These are phyloP conservation scores for Syrrhaptes paradoxus DNA, from an alignment of 2,113 vertebrate genomes.

Conservation along the genomic window DNA sequence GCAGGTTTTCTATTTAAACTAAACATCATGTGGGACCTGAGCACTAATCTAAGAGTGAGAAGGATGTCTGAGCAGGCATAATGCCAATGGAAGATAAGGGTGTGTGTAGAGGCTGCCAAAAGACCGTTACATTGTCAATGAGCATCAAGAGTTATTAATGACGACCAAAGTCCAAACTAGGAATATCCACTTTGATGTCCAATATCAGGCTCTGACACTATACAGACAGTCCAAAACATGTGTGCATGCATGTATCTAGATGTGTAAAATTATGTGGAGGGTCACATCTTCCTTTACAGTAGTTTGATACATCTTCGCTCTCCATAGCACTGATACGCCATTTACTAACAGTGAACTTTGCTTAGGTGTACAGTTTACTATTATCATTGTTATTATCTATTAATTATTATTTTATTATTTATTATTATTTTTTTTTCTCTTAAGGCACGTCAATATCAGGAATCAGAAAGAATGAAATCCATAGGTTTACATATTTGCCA, in stretches of 20 bases:
- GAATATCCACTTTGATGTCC: neutral
- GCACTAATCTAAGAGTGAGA: neutral
- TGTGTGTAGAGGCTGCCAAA: neutral
- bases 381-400: neutral
- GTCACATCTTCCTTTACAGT: neutral
- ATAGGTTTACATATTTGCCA: neutral
- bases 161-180: neutral
- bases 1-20: neutral
- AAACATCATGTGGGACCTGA: neutral
- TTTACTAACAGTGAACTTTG: neutral
- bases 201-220: neutral
- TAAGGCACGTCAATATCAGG: neutral
- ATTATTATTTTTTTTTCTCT: neutral
- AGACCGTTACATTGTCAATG: neutral
- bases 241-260: neutral
- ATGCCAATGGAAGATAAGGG: neutral
- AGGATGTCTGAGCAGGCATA: neutral
- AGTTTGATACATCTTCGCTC: neutral
- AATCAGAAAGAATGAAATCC: neutral
- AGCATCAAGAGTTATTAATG: neutral
- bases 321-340: neutral
- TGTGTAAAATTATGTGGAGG: neutral
- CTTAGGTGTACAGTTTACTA: neutral
- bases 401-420: too few relatives aligned
- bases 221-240: neutral